phyloP scores from a whole-genome alignment of 2,797 vertebrate species.

The Rhodeus uyekii region DNA sequence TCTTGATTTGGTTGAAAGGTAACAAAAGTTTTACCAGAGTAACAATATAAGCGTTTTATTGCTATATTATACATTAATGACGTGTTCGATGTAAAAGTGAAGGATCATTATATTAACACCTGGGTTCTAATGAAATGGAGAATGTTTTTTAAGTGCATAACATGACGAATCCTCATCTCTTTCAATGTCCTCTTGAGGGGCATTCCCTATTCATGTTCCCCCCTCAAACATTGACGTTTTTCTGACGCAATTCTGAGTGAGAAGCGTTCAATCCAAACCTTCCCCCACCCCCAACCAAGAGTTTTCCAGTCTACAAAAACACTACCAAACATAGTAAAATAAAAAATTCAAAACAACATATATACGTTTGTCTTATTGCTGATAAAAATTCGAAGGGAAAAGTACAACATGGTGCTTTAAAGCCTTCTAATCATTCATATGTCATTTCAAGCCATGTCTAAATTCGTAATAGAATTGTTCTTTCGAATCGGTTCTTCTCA shows the following conservation, averaged over 20 bases:
- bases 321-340: neutral
- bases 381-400: rapidly evolving
- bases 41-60: neutral
- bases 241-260: constrained; percentile 65
- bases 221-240: constrained; percentile 69
- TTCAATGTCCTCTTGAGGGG: constrained; percentile 43
- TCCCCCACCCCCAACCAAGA: constrained; percentile 14
- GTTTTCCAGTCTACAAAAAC: neutral
- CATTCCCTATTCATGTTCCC: constrained; percentile 54
- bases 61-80: neutral
- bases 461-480: neutral
- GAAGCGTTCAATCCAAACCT: neutral
- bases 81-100: neutral
- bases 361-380: neutral
- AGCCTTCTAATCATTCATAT: neutral
- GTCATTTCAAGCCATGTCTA: neutral
- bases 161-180: neutral
- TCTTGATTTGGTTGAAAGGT: neutral
- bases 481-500: constrained; percentile 6
- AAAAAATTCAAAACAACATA: neutral
- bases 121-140: neutral
- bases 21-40: neutral
- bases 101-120: neutral
- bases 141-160: neutral
- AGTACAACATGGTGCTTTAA: neutral